These are phyloP conservation scores for Marronus borbonicus DNA, from an alignment of 2,888 invertebrate species.

Conservation along the genomic window DNA sequence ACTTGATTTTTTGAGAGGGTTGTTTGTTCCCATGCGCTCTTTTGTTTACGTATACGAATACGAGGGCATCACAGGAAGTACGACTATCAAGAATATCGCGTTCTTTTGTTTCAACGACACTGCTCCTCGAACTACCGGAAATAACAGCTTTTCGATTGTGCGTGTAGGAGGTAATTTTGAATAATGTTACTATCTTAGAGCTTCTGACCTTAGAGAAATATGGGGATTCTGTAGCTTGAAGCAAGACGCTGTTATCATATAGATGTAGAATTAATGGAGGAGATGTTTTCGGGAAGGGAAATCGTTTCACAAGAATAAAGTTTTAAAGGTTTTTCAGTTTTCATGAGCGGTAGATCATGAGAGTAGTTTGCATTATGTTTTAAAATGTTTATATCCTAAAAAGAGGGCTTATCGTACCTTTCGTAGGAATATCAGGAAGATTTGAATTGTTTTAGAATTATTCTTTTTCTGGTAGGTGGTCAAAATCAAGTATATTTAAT, in stretches of 20 bases:
- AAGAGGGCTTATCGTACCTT: too few species aligned
- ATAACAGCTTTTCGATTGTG: conserved; percentile 24
- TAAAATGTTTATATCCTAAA: too few species aligned
- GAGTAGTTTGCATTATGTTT: neutral
- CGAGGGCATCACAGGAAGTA: conserved; percentile 46
- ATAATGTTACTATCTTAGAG: neutral
- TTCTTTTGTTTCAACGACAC: conserved; percentile 39
- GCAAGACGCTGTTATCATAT: neutral
- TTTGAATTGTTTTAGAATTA: too few species aligned
- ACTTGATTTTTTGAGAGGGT: conserved; percentile 44
- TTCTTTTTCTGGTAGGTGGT: too few species aligned
- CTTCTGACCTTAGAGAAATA: too few species aligned
- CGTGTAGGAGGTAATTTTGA: neutral
- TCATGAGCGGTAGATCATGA: neutral
- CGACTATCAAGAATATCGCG: conserved; percentile 42
- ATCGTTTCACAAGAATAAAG: neutral
- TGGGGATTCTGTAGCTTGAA: too few species aligned
- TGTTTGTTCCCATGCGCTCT: conserved; percentile 47
- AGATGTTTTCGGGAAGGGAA: neutral
- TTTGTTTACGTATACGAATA: conserved; percentile 34
- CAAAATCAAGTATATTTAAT: too few species aligned
- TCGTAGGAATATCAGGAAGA: too few species aligned
- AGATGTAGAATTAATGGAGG: conserved; percentile 7
- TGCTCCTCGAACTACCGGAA: conserved; percentile 31
- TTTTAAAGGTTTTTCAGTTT: conserved; percentile 3